phyloP scores from a whole-genome alignment of 2,113 vertebrate genomes.

The Cochlearius cochlearius region DNA sequence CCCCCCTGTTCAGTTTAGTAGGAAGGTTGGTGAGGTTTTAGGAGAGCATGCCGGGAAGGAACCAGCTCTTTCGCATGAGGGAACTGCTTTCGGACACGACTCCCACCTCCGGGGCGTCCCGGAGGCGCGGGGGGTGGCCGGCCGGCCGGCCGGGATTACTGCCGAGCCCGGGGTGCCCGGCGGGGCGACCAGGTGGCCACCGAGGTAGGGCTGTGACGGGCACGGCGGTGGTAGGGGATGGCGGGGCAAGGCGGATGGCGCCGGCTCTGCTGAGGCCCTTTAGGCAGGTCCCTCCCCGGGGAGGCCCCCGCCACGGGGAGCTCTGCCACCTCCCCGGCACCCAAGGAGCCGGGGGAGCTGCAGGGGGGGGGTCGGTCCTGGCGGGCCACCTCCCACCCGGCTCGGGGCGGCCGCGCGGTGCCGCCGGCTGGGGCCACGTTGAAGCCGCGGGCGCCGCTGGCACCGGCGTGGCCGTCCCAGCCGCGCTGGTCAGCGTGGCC shows the following conservation, averaged over 20 bases:
- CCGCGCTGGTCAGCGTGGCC: accelerated
- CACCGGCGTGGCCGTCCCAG: neutral
- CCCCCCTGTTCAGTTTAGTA: slow-evolving; percentile 99
- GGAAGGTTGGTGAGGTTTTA: slow-evolving; percentile 99
- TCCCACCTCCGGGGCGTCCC: neutral
- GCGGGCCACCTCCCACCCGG: accelerated
- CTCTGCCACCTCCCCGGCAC: neutral
- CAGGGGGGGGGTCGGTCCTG: neutral
- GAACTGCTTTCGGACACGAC: slow-evolving; percentile 70
- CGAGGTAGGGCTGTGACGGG: neutral
- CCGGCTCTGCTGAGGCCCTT: neutral
- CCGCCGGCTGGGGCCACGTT: neutral
- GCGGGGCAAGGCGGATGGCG: accelerated
- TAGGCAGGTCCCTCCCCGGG: neutral
- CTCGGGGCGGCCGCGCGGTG: accelerated
- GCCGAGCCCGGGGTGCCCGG: accelerated
- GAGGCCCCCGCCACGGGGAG: neutral
- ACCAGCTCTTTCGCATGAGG: slow-evolving; percentile 93
- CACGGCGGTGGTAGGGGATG: accelerated
- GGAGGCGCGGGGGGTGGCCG: neutral
- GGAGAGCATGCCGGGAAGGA: slow-evolving; percentile 95
- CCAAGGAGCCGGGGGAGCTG: neutral
- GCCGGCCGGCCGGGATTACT: neutral
- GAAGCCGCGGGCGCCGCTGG: neutral
- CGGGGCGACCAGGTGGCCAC: neutral